These are phyloP conservation scores for Coleophora deauratella DNA, from an alignment of 2,888 invertebrate species.

Conservation along the genomic window DNA sequence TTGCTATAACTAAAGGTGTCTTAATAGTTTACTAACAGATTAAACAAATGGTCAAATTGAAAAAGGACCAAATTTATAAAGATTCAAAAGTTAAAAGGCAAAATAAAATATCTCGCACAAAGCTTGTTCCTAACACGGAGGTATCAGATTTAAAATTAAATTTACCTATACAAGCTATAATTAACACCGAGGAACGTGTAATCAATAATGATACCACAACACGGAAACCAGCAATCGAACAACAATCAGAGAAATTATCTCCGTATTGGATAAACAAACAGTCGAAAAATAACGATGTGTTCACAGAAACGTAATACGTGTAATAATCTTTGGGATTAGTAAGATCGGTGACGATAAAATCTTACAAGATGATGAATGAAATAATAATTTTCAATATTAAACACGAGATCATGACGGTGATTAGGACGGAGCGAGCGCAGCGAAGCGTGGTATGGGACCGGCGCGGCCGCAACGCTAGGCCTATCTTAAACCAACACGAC, in stretches of 20 bases:
- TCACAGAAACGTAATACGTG: conserved; percentile 62
- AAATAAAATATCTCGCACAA: too few species aligned
- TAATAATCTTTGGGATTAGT: conserved; percentile 63
- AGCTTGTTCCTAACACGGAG: conserved; percentile 6
- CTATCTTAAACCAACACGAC: conserved; percentile 51
- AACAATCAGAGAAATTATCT: conserved; percentile 48
- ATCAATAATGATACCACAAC: conserved; percentile 58
- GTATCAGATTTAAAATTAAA: conserved; percentile 46
- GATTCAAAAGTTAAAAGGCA: too few species aligned
- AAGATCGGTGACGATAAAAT: conserved; percentile 60
- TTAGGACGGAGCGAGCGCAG: conserved; percentile 44
- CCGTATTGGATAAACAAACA: conserved; percentile 60
- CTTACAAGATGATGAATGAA: conserved; percentile 61
- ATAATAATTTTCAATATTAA: conserved; percentile 62
- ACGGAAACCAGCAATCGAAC: conserved; percentile 43
- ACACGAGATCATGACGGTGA: conserved; percentile 52
- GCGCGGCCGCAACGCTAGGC: conserved; percentile 58
- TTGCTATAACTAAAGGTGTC: background rate
- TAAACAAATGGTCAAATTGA: background rate
- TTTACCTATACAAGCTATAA: conserved; percentile 53
- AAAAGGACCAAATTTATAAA: too few species aligned
- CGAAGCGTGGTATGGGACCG: conserved; percentile 44
- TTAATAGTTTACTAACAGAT: background rate
- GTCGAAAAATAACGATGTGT: conserved; percentile 49
- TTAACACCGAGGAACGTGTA: conserved; percentile 57